A percentile compares a stretch with the other conserved stretches of the same genome.
Conservation (phyloP, 2,888 invertebrate species). For the Cosmia trapezina region DNA sequence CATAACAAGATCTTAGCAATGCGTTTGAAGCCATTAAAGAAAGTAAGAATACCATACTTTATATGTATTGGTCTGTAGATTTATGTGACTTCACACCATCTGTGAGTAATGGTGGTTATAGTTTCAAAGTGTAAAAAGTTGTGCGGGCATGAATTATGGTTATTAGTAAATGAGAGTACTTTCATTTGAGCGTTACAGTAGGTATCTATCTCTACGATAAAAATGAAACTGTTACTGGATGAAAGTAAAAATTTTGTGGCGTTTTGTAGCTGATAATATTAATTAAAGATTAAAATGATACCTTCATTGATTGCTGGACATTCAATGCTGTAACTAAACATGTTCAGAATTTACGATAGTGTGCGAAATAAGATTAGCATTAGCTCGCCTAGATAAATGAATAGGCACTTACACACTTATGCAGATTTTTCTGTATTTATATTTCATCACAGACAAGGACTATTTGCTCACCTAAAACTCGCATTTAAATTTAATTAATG, state of each 20-base stretch:
- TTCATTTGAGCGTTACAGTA: constrained; percentile 16
- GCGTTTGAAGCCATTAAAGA: constrained; percentile 30
- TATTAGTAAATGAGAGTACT: constrained; percentile 13
- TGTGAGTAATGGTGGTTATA: constrained; percentile 11
- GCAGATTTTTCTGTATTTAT: constrained; percentile 5
- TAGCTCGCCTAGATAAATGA: not conserved
- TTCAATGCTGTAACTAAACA: not conserved
- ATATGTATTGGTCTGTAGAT: constrained; percentile 46
- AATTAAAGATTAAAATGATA: too few relatives aligned
- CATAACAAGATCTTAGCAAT: constrained; percentile 19
- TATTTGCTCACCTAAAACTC: constrained; percentile 1
- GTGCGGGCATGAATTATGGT: constrained; percentile 17
- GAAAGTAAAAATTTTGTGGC: not conserved
- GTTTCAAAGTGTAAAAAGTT: not conserved
- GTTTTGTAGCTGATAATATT: too few relatives aligned
- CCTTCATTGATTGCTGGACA: too few relatives aligned
- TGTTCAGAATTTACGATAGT: not conserved
- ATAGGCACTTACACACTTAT: not conserved
- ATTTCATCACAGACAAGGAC: constrained; percentile 24
- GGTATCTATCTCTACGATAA: constrained; percentile 2
- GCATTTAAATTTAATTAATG: constrained; percentile 14
- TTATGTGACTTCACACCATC: constrained; percentile 57
- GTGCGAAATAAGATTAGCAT: not conserved
- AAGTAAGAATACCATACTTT: constrained; percentile 36
- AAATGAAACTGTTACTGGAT: not conserved